phyloP scores from a whole-genome alignment of 2,888 invertebrate genomes.

The Papilio demoleus region DNA sequence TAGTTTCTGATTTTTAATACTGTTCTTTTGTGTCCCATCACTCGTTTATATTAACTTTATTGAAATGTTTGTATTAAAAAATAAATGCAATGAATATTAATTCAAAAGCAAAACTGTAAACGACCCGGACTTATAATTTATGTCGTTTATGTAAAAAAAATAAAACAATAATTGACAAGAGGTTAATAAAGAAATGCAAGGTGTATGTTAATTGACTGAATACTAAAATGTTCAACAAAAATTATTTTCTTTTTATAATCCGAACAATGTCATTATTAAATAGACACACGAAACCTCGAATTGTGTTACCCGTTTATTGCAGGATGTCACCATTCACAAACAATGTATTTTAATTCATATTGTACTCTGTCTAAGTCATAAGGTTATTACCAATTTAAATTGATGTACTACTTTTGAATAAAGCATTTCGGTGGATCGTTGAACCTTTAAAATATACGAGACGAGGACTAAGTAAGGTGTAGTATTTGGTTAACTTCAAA shows the following conservation, averaged over 20 bases:
- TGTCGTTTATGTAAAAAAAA: neutral
- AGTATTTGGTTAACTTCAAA: conserved; percentile 53
- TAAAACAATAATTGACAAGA: conserved; percentile 21
- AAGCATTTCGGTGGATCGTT: conserved; percentile 59
- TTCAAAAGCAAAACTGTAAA: neutral
- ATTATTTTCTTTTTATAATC: conserved; percentile 26
- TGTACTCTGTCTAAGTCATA: conserved; percentile 48
- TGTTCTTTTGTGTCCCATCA: neutral
- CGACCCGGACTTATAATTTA: neutral
- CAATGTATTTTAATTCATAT: conserved; percentile 43
- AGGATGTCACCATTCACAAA: conserved; percentile 45
- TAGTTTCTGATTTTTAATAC: neutral
- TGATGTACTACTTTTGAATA: conserved; percentile 54
- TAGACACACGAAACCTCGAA: conserved; percentile 21
- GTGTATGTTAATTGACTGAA: conserved; percentile 25
- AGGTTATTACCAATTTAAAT: conserved; percentile 57
- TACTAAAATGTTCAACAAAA: conserved; percentile 28
- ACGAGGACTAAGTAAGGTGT: conserved; percentile 50
- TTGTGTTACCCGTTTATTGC: conserved; percentile 35
- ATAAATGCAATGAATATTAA: neutral
- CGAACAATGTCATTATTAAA: conserved; percentile 29
- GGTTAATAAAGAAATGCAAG: conserved; percentile 25
- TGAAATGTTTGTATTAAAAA: neutral
- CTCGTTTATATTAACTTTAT: neutral
- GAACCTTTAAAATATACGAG: conserved; percentile 57